phyloP scores from a whole-genome alignment of 2,888 invertebrate species.

The Embidobia sp. region DNA sequence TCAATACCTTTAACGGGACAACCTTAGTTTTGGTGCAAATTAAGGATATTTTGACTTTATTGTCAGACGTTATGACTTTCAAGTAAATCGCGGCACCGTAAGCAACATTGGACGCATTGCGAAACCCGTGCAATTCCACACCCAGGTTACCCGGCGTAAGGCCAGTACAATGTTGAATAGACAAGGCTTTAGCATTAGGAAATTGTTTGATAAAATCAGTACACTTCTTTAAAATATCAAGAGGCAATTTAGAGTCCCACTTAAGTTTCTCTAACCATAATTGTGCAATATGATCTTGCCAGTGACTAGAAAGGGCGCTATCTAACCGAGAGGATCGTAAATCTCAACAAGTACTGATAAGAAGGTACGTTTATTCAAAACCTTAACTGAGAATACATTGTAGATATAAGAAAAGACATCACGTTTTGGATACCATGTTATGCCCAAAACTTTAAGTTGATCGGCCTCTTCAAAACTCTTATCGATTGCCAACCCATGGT shows the following conservation, averaged over 20 bases:
- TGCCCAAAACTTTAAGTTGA: not conserved
- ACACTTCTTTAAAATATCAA: not conserved
- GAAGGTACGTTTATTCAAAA: not conserved
- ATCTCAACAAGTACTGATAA: not conserved
- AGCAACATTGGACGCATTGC: too few species aligned
- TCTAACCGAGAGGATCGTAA: not conserved
- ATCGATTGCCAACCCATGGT: not conserved
- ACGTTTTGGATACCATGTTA: not conserved
- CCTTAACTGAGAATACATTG: not conserved
- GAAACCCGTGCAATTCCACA: too few species aligned
- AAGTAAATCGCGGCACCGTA: too few species aligned
- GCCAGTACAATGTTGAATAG: not conserved
- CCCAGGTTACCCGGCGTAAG: too few species aligned
- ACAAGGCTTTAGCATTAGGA: not conserved
- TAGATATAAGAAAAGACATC: not conserved
- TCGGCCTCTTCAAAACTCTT: too few species aligned
- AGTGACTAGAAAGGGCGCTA: not conserved
- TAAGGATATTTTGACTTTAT: too few species aligned
- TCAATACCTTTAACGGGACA: too few species aligned
- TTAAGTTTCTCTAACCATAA: not conserved
- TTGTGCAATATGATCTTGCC: not conserved
- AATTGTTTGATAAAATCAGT: not conserved
- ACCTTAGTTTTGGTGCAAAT: too few species aligned
- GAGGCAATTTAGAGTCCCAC: not conserved
- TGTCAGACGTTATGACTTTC: too few species aligned